Conservation (phyloP, 1,140 invertebrate genomes). For the Zaprionus lachaisei region DNA sequence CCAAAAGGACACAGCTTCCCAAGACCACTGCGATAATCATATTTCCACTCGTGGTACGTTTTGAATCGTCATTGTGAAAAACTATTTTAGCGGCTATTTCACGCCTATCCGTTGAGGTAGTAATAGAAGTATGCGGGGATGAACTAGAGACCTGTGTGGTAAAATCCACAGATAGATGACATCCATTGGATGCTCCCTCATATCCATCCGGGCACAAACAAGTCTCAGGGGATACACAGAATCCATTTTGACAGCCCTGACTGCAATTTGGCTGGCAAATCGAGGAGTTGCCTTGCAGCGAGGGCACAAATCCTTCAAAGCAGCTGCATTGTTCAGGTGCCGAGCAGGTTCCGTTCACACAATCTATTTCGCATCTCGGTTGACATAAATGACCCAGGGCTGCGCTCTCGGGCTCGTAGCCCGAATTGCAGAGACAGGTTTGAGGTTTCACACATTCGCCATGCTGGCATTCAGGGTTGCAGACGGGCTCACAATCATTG, state of each 20-base stretch:
- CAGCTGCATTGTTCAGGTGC: conserved; percentile 86
- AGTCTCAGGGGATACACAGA: conserved; percentile 85
- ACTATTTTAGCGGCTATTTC: not conserved
- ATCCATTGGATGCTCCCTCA: conserved; percentile 9
- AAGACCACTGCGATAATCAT: not conserved
- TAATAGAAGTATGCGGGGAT: not conserved
- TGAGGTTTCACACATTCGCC: conserved; percentile 54
- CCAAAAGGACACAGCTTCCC: not conserved
- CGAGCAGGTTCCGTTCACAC: conserved; percentile 82
- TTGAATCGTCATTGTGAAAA: not conserved
- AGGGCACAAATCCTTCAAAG: conserved; percentile 85
- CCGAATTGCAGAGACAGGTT: conserved; percentile 86
- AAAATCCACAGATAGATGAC: not conserved
- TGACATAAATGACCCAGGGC: conserved; percentile 67
- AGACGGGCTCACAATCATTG: conserved; percentile 85
- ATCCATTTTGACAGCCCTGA: conserved; percentile 85
- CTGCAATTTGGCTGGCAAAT: conserved; percentile 86
- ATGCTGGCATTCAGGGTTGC: conserved; percentile 76
- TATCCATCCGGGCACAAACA: conserved; percentile 83
- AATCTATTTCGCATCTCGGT: conserved; percentile 45
- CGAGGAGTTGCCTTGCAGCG: not conserved
- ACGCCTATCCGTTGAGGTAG: not conserved
- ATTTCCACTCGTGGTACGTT: not conserved
- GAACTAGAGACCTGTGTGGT: not conserved
- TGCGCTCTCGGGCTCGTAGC: conserved; percentile 82